Evolutionary conservation across 2,888 invertebrate genomes (phyloP).

Genomic region (Chrysotoxum bicinctum): DNA sequence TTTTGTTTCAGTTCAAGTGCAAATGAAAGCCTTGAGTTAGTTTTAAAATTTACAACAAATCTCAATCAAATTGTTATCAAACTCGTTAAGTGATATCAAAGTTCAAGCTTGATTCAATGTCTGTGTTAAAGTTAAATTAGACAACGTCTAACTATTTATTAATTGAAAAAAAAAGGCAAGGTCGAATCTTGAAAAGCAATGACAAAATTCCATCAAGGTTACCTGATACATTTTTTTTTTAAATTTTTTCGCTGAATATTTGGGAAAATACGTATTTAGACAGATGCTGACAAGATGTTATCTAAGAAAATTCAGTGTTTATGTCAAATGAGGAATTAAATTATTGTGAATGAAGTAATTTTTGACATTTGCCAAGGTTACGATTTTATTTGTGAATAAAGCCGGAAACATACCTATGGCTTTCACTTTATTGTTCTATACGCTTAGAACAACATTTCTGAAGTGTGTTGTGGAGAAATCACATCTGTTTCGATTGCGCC

Average conservation of each 20-base stretch:
- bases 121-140: not conserved
- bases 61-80: not conserved
- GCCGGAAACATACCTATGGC: too few relatives aligned
- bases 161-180: not conserved
- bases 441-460: too few relatives aligned
- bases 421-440: too few relatives aligned
- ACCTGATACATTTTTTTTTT: too few relatives aligned
- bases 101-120: not conserved
- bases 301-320: not conserved
- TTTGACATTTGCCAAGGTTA: too few relatives aligned
- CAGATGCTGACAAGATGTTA: not conserved
- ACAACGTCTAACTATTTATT: not conserved
- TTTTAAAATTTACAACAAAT: not conserved
- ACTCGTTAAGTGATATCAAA: not conserved
- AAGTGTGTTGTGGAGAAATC: too few relatives aligned
- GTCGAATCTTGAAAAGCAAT: not conserved
- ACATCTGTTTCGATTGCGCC: too few relatives aligned
- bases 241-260: too few relatives aligned
- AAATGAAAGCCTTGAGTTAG: not conserved
- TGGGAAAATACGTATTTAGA: not conserved
- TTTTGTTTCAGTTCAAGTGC: too few relatives aligned
- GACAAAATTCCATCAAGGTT: not conserved
- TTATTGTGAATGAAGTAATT: too few relatives aligned
- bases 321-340: too few relatives aligned
- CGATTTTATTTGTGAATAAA: too few relatives aligned